Conservation (phyloP, 2,797 vertebrate genomes). For the Cynopterus sphinx region DNA sequence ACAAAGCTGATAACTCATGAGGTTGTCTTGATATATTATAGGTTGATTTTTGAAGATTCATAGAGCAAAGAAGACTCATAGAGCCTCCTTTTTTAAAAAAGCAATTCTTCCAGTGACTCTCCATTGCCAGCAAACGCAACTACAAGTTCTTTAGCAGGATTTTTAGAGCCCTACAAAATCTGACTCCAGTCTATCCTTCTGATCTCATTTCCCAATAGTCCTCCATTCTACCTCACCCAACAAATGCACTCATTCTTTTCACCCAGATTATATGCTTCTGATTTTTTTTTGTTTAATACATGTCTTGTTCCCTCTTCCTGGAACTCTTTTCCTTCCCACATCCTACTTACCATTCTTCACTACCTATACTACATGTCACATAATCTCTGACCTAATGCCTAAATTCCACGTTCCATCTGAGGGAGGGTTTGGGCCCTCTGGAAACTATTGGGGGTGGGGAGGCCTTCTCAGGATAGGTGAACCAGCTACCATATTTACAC, state of each 20-base stretch:
- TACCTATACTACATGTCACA: neutral
- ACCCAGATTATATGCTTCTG: neutral
- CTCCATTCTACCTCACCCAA: neutral
- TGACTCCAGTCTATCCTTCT: conserved; percentile 17
- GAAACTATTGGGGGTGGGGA: neutral
- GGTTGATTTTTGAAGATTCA: conserved; percentile 17
- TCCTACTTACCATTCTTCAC: neutral
- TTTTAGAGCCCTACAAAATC: neutral
- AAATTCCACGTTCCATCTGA: neutral
- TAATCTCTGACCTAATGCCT: neutral
- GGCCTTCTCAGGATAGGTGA: neutral
- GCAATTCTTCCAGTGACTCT: neutral
- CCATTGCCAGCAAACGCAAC: neutral
- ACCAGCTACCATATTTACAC: neutral
- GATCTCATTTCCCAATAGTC: neutral
- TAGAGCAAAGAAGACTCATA: neutral
- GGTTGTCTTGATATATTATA: neutral
- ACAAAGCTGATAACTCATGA: neutral
- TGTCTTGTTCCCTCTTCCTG: neutral
- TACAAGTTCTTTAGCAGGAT: neutral
- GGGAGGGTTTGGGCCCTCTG: neutral
- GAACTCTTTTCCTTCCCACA: neutral
- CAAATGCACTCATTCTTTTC: neutral
- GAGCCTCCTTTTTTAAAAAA: conserved; percentile 31
- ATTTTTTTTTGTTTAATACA: neutral